These are phyloP conservation scores for Australoheros facetus DNA, from an alignment of 2,797 vertebrate genomes.

Conservation along the genomic window DNA sequence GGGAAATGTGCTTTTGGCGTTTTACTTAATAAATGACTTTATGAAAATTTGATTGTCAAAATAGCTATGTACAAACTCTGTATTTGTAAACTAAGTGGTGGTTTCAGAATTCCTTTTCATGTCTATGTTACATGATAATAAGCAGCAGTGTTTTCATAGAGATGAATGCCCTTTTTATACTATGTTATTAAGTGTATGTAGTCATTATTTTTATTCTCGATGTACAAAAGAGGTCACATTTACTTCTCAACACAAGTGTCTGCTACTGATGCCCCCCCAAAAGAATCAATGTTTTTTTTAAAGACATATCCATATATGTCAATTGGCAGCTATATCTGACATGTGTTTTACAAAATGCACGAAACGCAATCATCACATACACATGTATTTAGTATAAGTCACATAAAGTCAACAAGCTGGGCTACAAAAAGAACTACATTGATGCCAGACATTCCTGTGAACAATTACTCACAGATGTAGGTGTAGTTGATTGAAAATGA, in stretches of 20 bases:
- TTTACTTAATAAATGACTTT: neutral
- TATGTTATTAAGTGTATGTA: neutral
- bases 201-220: neutral
- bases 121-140: neutral
- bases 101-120: neutral
- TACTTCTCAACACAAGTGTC: no score
- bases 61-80: neutral
- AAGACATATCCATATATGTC: fast-evolving
- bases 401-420: neutral
- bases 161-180: neutral
- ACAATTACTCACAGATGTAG: conserved; percentile 43
- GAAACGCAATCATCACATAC: neutral
- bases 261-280: no score
- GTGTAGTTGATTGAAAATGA: conserved; percentile 36
- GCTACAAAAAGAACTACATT: neutral
- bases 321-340: neutral
- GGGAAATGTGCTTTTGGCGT: neutral
- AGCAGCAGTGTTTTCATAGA: neutral
- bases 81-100: neutral
- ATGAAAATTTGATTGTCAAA: neutral
- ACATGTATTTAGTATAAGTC: neutral
- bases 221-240: no score
- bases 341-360: fast-evolving
- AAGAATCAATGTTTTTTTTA: no score
- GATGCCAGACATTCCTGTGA: conserved; percentile 17